Conservation (phyloP, 2,888 invertebrate species). For the Hedya salicella region DNA sequence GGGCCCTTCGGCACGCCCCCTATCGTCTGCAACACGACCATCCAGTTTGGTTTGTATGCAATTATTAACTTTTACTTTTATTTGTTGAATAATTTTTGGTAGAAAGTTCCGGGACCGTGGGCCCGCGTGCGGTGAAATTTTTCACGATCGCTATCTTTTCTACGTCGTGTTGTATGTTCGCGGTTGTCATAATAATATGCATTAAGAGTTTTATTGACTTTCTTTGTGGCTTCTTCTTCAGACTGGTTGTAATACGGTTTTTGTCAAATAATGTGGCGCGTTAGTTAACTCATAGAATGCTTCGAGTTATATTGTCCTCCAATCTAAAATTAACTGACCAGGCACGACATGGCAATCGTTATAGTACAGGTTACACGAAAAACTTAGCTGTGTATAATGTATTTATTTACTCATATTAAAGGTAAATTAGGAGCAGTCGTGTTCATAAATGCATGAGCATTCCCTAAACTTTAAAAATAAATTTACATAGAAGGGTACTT, state of each 20-base stretch:
- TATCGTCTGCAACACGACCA: slow-evolving; percentile 36
- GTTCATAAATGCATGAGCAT: no score
- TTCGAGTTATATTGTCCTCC: not conserved
- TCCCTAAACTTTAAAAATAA: no score
- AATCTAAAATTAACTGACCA: slow-evolving; percentile 1
- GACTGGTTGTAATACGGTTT: not conserved
- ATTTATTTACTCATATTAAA: no score
- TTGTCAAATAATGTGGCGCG: not conserved
- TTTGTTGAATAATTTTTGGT: slow-evolving; percentile 56
- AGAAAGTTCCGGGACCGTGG: slow-evolving; percentile 65
- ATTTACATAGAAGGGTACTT: no score
- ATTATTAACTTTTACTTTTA: slow-evolving; percentile 72
- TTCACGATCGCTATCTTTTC: slow-evolving; percentile 55
- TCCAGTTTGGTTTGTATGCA: slow-evolving; percentile 59
- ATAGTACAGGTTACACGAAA: not conserved
- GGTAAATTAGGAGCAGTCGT: no score
- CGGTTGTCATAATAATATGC: slow-evolving; percentile 55
- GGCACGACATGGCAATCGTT: not conserved
- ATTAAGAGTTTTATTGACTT: slow-evolving; percentile 44
- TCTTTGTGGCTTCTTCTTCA: slow-evolving; percentile 44
- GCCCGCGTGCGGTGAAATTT: slow-evolving; percentile 58
- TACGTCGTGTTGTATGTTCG: slow-evolving; percentile 49
- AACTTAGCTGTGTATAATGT: no score
- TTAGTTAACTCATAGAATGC: not conserved
- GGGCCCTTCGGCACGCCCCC: slow-evolving; percentile 45